Conservation (phyloP, 2,797 vertebrate species). For the Myiotriccus ornatus region DNA sequence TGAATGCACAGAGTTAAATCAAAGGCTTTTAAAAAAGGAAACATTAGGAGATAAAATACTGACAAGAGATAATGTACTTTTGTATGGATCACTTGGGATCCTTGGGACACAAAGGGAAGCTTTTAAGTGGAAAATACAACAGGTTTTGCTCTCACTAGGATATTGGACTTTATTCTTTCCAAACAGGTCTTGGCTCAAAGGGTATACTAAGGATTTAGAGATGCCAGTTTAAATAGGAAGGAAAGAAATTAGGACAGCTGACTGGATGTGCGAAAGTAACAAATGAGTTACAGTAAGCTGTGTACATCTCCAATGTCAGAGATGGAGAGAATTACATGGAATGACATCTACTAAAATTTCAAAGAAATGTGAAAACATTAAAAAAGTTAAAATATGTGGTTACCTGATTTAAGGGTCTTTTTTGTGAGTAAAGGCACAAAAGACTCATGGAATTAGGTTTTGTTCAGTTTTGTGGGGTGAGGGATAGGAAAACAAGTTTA, state of each 20-base stretch:
- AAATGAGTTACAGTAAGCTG: background rate
- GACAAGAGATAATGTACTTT: background rate
- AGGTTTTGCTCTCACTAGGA: background rate
- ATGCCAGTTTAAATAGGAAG: background rate
- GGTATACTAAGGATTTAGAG: background rate
- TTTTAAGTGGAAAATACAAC: conserved; percentile 37
- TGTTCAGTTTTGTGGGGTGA: background rate
- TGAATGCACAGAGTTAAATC: background rate
- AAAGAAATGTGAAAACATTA: background rate
- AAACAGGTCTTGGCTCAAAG: background rate
- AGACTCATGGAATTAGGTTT: background rate
- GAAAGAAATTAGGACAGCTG: background rate
- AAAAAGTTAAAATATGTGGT: background rate
- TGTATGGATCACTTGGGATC: background rate
- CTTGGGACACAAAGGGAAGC: background rate
- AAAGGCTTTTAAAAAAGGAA: conserved; percentile 3
- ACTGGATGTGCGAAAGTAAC: background rate
- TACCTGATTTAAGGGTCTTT: background rate
- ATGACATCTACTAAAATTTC: background rate
- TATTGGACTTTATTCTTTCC: conserved; percentile 1
- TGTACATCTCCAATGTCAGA: background rate
- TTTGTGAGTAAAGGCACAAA: background rate
- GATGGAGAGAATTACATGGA: background rate
- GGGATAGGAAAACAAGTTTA: background rate
- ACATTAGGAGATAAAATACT: conserved; percentile 2